phyloP scores from a whole-genome alignment of 1,140 invertebrate genomes.

The Aleiodes sp. region DNA sequence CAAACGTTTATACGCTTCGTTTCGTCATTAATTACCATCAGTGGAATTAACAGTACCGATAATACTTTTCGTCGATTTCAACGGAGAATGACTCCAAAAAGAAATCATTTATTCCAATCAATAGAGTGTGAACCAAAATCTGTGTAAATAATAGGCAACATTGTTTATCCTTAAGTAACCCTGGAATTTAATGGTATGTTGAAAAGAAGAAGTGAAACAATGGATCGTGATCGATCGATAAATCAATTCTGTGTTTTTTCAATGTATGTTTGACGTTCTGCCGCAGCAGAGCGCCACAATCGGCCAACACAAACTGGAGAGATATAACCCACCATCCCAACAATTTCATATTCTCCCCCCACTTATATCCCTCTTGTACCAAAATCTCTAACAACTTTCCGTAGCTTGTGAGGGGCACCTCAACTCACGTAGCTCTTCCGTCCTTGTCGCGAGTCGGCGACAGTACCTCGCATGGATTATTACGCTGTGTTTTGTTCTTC shows the following conservation, averaged over 20 bases:
- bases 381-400: neutral
- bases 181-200: too few species aligned
- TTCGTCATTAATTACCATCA: neutral
- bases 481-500: neutral
- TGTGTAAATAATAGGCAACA: too few species aligned
- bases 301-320: neutral
- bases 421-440: constrained; percentile 14
- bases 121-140: too few species aligned
- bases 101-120: too few species aligned
- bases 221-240: neutral
- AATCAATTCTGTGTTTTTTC: neutral
- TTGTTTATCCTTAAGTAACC: too few species aligned
- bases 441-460: constrained; percentile 17
- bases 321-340: neutral
- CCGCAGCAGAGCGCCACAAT: neutral
- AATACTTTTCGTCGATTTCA: neutral
- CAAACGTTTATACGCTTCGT: neutral
- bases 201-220: too few species aligned
- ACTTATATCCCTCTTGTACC: neutral
- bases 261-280: neutral
- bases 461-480: constrained; percentile 29
- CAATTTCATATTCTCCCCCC: too few species aligned
- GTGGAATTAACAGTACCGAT: neutral
- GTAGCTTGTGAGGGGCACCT: neutral
- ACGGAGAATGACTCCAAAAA: too few species aligned